phyloP scores from a whole-genome alignment of 2,888 invertebrate genomes.

The Nomada ruficornis region DNA sequence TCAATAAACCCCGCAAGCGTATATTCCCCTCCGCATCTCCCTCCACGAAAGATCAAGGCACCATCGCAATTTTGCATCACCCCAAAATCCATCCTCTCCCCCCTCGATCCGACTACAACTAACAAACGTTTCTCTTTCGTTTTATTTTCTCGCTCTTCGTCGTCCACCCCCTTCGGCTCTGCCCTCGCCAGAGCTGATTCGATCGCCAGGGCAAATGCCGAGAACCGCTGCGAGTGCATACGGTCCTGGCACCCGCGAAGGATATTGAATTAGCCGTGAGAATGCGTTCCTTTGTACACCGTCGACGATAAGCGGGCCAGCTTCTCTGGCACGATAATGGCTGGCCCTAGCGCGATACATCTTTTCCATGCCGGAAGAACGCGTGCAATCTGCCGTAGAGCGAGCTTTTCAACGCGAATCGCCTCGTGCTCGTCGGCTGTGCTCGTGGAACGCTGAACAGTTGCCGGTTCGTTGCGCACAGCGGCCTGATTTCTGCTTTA shows the following conservation, averaged over 20 bases:
- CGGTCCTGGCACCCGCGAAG: constrained; percentile 2
- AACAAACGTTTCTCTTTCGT: background rate
- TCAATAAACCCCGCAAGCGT: too few species aligned
- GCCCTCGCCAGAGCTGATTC: constrained; percentile 7
- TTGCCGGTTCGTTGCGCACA: background rate
- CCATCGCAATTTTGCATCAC: too few species aligned
- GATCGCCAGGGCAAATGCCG: constrained; percentile 19
- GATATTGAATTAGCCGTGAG: constrained; percentile 57
- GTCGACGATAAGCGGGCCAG: constrained; percentile 14
- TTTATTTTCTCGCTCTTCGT: background rate
- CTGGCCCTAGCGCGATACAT: constrained; percentile 10
- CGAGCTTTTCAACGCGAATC: constrained; percentile 7
- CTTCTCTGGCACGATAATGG: constrained; percentile 30
- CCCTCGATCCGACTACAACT: too few species aligned
- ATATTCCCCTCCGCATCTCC: too few species aligned
- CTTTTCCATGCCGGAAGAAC: constrained; percentile 7
- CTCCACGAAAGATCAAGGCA: too few species aligned
- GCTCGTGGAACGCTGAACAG: background rate
- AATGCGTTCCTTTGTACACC: constrained; percentile 43
- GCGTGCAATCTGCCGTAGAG: constrained; percentile 23
- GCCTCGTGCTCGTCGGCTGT: background rate
- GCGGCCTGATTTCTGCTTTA: background rate
- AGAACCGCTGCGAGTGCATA: constrained; percentile 21
- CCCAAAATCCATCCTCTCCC: background rate
- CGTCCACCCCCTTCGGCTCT: background rate